A percentile compares a stretch with the other conserved stretches of the same genome.
Evolutionary conservation across 37 sponge, comb jelly and placozoan genomes (phyloP).

Genomic region (Cliona cf. orientalis): DNA sequence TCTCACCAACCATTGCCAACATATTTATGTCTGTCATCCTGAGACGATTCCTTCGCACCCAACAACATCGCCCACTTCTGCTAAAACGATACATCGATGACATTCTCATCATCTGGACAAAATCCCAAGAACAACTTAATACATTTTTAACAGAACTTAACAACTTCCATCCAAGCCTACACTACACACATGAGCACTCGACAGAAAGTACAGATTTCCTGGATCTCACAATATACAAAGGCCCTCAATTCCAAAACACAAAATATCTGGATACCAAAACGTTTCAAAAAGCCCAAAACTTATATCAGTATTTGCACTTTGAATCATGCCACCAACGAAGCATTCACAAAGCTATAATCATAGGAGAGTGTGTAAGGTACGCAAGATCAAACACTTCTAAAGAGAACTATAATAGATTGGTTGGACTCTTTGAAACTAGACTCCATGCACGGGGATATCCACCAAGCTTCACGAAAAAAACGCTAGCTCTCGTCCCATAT

Average conservation of each 20-base stretch:
- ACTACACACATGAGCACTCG: conserved; percentile 13
- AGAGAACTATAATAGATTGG: background rate
- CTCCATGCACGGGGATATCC: conserved; percentile 27
- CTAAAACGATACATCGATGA: conserved; percentile 54
- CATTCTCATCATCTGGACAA: conserved; percentile 46
- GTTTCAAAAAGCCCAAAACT: conserved; percentile 33
- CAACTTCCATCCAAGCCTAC: conserved; percentile 10
- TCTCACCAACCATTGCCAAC: conserved; percentile 47
- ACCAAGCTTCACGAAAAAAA: background rate
- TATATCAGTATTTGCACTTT: conserved; percentile 40
- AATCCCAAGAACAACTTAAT: background rate
- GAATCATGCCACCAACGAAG: conserved; percentile 14
- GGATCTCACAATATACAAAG: conserved; percentile 36
- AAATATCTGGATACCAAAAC: conserved; percentile 3
- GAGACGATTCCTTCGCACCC: background rate
- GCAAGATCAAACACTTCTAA: conserved; percentile 3
- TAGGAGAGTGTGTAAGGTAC: conserved; percentile 43
- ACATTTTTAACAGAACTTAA: conserved; percentile 5
- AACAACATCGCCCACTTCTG: conserved; percentile 13
- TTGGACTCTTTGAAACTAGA: background rate
- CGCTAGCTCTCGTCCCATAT: background rate
- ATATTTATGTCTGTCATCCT: conserved; percentile 28
- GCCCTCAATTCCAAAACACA: background rate
- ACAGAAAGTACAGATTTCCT: background rate
- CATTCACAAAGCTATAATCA: conserved; percentile 1